Base-by-base conservation (phyloP, 2,888 invertebrate genomes). In the Galerucella calmariensis region DNA sequence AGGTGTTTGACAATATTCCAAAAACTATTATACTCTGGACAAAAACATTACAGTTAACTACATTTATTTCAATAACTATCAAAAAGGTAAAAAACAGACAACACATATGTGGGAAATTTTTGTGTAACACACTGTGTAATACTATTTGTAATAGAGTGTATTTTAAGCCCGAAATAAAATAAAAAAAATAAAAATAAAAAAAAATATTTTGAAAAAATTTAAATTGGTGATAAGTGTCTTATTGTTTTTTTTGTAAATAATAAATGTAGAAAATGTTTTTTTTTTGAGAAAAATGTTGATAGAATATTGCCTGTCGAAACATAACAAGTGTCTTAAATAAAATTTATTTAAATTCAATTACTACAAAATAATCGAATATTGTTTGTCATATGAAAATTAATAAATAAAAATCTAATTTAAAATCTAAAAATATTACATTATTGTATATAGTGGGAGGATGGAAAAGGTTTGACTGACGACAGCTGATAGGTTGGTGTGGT, bases 341-440 rank as follows among this genome's bases (percentile, higher is more conserved):
- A 75, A 79, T 83, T 83, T 81, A 82, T 82, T 83, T 74, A 10
- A 44, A 81, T 83, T 81, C 84, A 83, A 84, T 83, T 84, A 84
- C 84, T 83, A 85, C 84, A 84, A 83, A 83, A 82, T 83, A 84
- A 84, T 82, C 82, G 84, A 85, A 85, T 80, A 75, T 80, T 41
- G 72, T 73, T 77, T 81, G 81, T 81, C 80, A 83, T 83, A 82
- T 83, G 82, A 81, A 83, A 82, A 82, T 83, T 82, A 82, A 86
- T 83, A 85, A 85, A 82, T 82, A 83, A 81, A 20, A 44, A 72
- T 66, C 72, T 72, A 72, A 59, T 72, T 72, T 84, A 83, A 81
- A 46, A 79, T 78, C 79, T 82, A 82, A 82, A 67, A 72, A 81
- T 81, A 82, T 83, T 82, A 82, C 82, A 84, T 83, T 83, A 83